Conservation (phyloP, 1,140 invertebrate genomes). For the Panagrolaimus sp. region DNA sequence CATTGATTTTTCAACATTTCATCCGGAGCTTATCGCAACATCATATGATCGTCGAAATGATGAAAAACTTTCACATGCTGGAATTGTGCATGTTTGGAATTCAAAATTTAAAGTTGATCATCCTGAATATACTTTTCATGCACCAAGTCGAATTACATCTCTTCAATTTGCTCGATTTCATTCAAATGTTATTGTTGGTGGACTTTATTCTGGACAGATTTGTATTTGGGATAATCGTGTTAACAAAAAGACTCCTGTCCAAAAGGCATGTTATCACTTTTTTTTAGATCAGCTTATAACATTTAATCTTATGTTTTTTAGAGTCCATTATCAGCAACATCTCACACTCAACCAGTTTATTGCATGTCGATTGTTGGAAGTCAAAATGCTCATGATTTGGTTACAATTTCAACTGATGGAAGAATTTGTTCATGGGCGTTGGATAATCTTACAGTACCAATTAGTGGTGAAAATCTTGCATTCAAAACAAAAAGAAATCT, state of each 20-base stretch:
- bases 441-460: conserved; percentile 93
- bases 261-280: conserved; percentile 31
- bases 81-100: conserved; percentile 94
- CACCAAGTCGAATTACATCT: conserved; percentile 90
- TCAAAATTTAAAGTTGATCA: conserved; percentile 93
- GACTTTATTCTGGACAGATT: conserved; percentile 69
- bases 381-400: conserved; percentile 96
- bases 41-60: conserved; percentile 72
- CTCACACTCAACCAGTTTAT: conserved; percentile 89
- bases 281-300: conserved; percentile 9
- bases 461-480: conserved; percentile 61
- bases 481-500: conserved; percentile 18
- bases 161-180: conserved; percentile 93
- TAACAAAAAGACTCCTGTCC: conserved; percentile 87
- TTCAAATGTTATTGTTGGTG: conserved; percentile 91
- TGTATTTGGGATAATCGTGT: conserved; percentile 97
- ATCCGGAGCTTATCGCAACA: conserved; percentile 68
- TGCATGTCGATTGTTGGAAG: conserved; percentile 93
- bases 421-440: conserved; percentile 94
- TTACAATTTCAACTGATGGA: conserved; percentile 93
- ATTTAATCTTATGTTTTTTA: conserved; percentile 19
- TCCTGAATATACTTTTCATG: conserved; percentile 70
- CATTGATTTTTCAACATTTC: conserved; percentile 38
- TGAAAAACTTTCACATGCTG: conserved; percentile 82
- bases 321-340: conserved; percentile 84